phyloP scores from a whole-genome alignment of 2,797 vertebrate species.

The Phrynocephalus guinanensis region DNA sequence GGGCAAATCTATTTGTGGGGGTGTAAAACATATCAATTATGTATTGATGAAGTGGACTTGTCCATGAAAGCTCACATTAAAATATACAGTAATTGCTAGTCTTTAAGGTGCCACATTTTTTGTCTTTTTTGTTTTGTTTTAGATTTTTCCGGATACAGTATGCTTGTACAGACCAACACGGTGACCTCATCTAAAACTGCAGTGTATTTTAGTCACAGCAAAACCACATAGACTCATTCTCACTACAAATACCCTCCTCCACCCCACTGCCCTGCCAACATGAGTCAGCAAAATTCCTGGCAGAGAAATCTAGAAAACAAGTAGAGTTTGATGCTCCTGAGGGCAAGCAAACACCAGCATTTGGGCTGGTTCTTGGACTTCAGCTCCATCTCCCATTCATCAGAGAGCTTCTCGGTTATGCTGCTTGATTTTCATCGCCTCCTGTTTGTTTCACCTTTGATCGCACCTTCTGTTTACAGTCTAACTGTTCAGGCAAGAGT shows the following conservation, averaged over 20 bases:
- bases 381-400: conserved; percentile 11
- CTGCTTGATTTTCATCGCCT: conserved; percentile 41
- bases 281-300: conserved; percentile 28
- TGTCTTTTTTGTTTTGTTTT: too few relatives aligned
- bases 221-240: not conserved
- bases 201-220: not conserved
- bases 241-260: not conserved
- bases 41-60: too few relatives aligned
- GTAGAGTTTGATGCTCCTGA: not conserved
- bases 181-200: not conserved
- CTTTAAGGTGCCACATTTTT: too few relatives aligned
- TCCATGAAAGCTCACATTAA: too few relatives aligned
- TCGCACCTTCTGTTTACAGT: conserved; percentile 44
- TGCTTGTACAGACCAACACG: too few relatives aligned
- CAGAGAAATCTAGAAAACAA: conserved; percentile 20
- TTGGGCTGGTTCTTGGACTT: conserved; percentile 40
- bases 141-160: too few relatives aligned
- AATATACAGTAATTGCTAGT: too few relatives aligned
- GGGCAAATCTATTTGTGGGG: too few relatives aligned
- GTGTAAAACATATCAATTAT: too few relatives aligned
- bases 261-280: not conserved
- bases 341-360: conserved; percentile 21
- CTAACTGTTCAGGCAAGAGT: conserved; percentile 29
- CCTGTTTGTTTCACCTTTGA: conserved; percentile 50
- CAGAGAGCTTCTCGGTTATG: conserved; percentile 32